Evolutionary conservation across 2,113 vertebrate species (phyloP).

Genomic region (Amazona guildingii): DNA sequence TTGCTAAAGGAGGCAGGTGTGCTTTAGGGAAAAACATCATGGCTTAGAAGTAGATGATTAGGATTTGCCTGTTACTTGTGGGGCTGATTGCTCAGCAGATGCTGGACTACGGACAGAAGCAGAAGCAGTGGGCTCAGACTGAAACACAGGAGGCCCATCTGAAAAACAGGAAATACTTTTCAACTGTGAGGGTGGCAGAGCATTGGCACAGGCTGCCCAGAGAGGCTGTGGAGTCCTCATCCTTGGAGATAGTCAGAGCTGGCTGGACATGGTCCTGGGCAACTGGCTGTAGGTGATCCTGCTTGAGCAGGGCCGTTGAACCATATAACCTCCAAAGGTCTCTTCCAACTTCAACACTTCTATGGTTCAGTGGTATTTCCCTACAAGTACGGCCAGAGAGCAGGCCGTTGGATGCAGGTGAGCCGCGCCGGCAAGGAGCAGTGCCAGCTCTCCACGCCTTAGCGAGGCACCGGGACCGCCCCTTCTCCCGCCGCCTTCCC

Average conservation of each 20-base stretch:
- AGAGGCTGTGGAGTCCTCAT: background rate
- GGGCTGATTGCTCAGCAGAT: background rate
- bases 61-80: background rate
- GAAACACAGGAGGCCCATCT: background rate
- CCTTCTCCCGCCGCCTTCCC: background rate
- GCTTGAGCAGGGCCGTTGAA: background rate
- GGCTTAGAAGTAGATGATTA: background rate
- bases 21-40: background rate
- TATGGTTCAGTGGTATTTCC: rapidly evolving
- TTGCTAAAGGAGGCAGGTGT: background rate
- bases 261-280: background rate
- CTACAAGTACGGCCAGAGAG: background rate
- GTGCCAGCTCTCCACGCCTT: too few relatives aligned
- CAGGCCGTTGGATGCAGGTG: background rate
- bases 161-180: background rate
- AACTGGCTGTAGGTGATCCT: background rate
- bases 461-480: background rate
- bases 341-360: background rate
- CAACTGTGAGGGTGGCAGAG: background rate
- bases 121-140: too few relatives aligned
- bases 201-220: background rate
- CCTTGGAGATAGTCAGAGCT: background rate
- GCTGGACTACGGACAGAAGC: background rate
- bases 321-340: background rate
- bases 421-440: rapidly evolving